Percentiles rank a stretch among this genome's conserved stretches.
Conservation (phyloP, 2,113 vertebrate genomes). For the Pithys albifrons region DNA sequence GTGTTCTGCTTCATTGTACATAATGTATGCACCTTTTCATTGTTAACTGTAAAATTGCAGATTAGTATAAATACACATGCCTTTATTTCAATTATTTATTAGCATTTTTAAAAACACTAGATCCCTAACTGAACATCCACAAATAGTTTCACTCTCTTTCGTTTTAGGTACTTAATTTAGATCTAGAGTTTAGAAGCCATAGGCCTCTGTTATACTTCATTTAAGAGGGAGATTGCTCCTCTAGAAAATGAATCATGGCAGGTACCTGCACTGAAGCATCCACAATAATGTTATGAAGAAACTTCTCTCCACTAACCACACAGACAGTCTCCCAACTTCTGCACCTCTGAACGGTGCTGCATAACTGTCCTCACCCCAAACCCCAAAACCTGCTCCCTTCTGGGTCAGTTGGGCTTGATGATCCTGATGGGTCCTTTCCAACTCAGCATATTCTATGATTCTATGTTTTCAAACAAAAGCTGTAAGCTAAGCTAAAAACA, state of each 20-base stretch:
- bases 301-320: neutral
- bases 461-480: neutral
- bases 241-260: neutral
- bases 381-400: fast-evolving
- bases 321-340: neutral
- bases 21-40: neutral
- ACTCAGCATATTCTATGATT: neutral
- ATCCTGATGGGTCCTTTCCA: neutral
- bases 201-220: neutral
- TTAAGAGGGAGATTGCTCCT: neutral
- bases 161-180: neutral
- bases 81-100: neutral
- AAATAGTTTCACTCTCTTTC: neutral
- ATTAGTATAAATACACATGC: neutral
- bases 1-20: neutral
- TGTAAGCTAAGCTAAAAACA: neutral
- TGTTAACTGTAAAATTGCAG: neutral
- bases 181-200: neutral
- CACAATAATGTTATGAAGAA: neutral
- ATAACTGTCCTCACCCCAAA: neutral
- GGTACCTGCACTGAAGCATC: neutral
- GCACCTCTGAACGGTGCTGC: neutral
- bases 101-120: neutral
- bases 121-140: neutral
- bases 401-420: neutral